A percentile compares a stretch with the other conserved stretches of the same genome.
Conservation (phyloP, 2,797 vertebrate genomes). For the Rhinichthys osculus region DNA sequence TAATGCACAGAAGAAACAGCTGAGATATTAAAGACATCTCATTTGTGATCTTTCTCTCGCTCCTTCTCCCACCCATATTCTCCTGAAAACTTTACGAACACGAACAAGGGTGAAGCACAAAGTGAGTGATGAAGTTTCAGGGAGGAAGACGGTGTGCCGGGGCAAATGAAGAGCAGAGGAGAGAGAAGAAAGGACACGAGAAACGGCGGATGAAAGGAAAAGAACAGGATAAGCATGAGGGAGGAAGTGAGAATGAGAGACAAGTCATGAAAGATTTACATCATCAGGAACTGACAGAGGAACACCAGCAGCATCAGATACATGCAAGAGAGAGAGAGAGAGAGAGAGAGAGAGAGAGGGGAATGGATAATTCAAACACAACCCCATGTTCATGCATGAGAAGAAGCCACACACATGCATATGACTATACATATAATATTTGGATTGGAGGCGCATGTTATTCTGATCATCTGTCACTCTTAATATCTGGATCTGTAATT, state of each 20-base stretch:
- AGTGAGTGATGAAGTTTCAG: conserved; percentile 33
- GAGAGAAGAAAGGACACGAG: conserved; percentile 30
- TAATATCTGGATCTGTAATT: conserved; percentile 45
- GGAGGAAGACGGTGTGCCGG: conserved; percentile 20
- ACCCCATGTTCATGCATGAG: conserved; percentile 22
- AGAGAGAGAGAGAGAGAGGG: background rate
- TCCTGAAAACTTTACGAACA: conserved; percentile 31
- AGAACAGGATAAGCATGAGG: conserved; percentile 41
- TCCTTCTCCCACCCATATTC: conserved; percentile 9
- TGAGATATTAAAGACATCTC: conserved; percentile 25
- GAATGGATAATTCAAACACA: conserved; percentile 15
- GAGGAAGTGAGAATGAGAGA: conserved; percentile 45
- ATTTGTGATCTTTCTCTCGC: conserved; percentile 7
- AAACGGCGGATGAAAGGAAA: conserved; percentile 41
- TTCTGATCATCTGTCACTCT: conserved; percentile 44
- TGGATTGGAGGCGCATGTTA: conserved; percentile 7
- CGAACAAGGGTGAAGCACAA: conserved; percentile 21
- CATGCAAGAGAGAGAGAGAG: background rate
- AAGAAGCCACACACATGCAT: conserved; percentile 10
- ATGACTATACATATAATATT: conserved; percentile 32
- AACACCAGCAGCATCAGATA: conserved; percentile 43
- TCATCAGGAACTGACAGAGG: conserved; percentile 46
- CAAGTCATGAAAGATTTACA: conserved; percentile 52
- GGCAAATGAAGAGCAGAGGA: conserved; percentile 39
- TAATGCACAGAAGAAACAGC: conserved; percentile 8